Conservation (phyloP, 2,888 invertebrate species). For the Anaspis maculata region DNA sequence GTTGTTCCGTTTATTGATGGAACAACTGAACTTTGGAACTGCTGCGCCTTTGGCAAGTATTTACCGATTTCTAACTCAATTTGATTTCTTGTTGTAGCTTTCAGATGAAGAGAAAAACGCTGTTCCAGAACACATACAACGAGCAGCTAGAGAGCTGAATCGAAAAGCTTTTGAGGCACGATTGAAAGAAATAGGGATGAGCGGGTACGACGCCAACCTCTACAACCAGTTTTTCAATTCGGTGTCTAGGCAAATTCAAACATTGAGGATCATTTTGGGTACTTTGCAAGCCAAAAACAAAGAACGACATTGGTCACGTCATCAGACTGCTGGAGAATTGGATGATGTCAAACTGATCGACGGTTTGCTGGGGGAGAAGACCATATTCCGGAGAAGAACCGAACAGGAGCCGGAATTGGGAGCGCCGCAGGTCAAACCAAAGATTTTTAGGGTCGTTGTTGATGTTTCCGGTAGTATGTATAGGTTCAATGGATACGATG, state of each 20-base stretch:
- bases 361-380: conserved; percentile 86
- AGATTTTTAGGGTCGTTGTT: conserved; percentile 74
- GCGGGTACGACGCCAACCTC: conserved; percentile 80
- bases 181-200: conserved; percentile 89
- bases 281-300: conserved; percentile 88
- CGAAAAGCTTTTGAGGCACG: conserved; percentile 79
- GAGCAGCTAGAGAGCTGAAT: conserved; percentile 91
- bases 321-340: conserved; percentile 91
- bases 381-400: conserved; percentile 76
- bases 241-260: conserved; percentile 74
- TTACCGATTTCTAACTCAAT: no score
- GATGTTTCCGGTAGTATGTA: conserved; percentile 98
- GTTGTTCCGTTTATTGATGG: no score
- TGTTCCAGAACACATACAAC: conserved; percentile 80
- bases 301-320: conserved; percentile 87
- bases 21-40: no score
- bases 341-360: conserved; percentile 94
- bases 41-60: no score
- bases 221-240: conserved; percentile 76
- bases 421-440: conserved; percentile 79
- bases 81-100: no score
- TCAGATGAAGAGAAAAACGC: conserved; percentile 85
- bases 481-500: conserved; percentile 92
- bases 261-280: conserved; percentile 76
- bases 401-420: conserved; percentile 86